Percentiles rank a stretch among this genome's conserved stretches.
Evolutionary conservation across 2,888 invertebrate species (phyloP).

Genomic region (Hoplodrina ambigua): DNA sequence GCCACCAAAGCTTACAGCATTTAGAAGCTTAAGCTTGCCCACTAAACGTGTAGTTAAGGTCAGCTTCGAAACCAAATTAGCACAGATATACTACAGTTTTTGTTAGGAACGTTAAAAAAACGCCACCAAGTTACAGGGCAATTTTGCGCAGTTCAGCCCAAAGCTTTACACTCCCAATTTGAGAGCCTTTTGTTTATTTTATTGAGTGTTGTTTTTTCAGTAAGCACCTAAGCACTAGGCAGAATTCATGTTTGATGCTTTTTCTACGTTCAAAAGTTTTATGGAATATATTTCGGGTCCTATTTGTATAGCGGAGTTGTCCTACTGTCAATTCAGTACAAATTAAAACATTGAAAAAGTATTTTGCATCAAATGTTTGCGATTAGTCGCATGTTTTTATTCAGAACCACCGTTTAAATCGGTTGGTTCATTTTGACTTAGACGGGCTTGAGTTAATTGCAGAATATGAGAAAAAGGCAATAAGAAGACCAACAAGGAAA

Average conservation of each 20-base stretch:
- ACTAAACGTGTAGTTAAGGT: constrained; percentile 48
- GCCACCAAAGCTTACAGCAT: constrained; percentile 20
- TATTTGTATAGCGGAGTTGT: constrained; percentile 19
- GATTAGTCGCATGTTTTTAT: neutral
- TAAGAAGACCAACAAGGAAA: neutral
- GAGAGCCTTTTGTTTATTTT: constrained; percentile 60
- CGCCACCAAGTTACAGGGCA: constrained; percentile 42
- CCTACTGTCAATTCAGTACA: neutral
- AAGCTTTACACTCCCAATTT: constrained; percentile 63
- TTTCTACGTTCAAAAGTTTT: constrained; percentile 32
- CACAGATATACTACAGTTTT: constrained; percentile 48
- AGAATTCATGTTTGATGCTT: constrained; percentile 29
- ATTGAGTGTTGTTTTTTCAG: constrained; percentile 55
- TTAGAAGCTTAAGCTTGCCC: constrained; percentile 22
- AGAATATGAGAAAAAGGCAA: constrained; percentile 1
- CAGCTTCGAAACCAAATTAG: constrained; percentile 47
- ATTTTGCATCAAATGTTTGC: neutral
- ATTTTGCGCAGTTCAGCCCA: constrained; percentile 52
- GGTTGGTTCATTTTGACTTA: neutral
- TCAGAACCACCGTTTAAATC: neutral
- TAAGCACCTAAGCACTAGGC: constrained; percentile 29
- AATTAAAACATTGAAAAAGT: neutral
- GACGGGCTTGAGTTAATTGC: neutral
- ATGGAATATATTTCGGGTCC: constrained; percentile 20
- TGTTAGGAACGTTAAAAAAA: constrained; percentile 41